Percentiles rank a stretch among this genome's conserved stretches.
Evolutionary conservation across 2,888 invertebrate genomes (phyloP).

Genomic region (Pachymerium ferrugineum): DNA sequence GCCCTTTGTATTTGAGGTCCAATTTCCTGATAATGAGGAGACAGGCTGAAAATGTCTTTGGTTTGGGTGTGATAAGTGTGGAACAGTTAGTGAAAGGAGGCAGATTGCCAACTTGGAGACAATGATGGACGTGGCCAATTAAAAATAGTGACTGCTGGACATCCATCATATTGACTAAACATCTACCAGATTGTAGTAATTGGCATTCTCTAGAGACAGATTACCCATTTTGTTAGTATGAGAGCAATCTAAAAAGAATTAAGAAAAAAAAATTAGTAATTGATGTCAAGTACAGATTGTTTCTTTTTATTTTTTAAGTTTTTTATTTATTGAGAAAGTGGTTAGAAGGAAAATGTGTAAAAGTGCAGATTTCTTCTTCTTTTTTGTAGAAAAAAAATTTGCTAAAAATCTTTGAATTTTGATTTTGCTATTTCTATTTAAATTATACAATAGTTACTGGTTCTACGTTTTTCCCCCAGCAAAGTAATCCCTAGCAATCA

Average conservation of each 20-base stretch:
- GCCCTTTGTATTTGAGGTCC: no score
- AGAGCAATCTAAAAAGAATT: neutral
- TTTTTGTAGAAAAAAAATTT: no score
- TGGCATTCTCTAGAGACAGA: neutral
- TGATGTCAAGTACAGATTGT: no score
- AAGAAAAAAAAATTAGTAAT: neutral
- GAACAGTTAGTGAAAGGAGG: constrained; percentile 20
- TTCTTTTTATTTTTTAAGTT: no score
- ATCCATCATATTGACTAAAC: constrained; percentile 19
- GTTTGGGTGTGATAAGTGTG: constrained; percentile 10
- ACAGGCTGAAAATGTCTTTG: constrained; percentile 20
- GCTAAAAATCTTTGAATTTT: no score
- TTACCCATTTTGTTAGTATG: neutral
- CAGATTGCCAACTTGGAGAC: constrained; percentile 13
- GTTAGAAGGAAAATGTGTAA: no score
- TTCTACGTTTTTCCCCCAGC: no score
- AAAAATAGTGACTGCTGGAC: constrained; percentile 17
- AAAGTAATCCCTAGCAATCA: no score
- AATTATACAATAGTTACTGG: no score
- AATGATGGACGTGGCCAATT: constrained; percentile 15
- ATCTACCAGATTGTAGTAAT: constrained; percentile 19
- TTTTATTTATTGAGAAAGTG: no score
- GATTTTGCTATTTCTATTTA: no score
- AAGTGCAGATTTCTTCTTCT: no score
- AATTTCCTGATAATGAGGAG: constrained; percentile 8